Percentiles rank a stretch among this genome's conserved stretches.
These are phyloP conservation scores for Brachylomia viminalis DNA, from an alignment of 2,888 invertebrate species.

Conservation along the genomic window DNA sequence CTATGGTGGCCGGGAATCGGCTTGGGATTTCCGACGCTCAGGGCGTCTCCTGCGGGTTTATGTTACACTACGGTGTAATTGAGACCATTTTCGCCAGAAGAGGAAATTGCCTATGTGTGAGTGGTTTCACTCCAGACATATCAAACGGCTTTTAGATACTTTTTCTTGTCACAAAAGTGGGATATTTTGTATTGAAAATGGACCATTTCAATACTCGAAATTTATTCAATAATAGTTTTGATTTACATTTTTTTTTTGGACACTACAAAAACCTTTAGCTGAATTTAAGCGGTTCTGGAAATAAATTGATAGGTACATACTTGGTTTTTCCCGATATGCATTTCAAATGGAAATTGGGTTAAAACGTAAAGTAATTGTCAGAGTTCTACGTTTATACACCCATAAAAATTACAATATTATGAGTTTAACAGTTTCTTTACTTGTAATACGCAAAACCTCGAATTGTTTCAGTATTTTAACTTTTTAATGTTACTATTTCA, in stretches of 20 bases:
- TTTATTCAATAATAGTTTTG: conserved; percentile 19
- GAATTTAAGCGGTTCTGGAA: not conserved
- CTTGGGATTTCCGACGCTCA: too few relatives aligned
- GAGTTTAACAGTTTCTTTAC: not conserved
- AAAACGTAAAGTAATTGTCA: not conserved
- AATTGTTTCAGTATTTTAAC: not conserved
- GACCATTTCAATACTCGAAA: conserved; percentile 49
- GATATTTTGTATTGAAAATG: conserved; percentile 63
- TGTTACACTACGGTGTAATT: conserved; percentile 62
- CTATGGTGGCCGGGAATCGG: too few relatives aligned
- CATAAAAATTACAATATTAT: not conserved
- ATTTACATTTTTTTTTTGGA: conserved; percentile 42
- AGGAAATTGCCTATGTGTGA: conserved; percentile 74
- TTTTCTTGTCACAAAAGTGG: conserved; percentile 65
- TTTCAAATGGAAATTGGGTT: not conserved
- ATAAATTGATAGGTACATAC: not conserved
- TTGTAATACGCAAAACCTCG: not conserved
- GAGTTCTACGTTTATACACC: not conserved
- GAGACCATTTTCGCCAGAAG: conserved; percentile 62
- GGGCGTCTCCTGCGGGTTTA: too few relatives aligned
- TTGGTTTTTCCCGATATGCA: not conserved
- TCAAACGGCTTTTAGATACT: conserved; percentile 78
- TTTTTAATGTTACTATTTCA: not conserved
- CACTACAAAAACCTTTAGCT: conserved; percentile 5
- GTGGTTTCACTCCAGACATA: conserved; percentile 79